These are phyloP conservation scores for Stigmatopora nigra DNA, from an alignment of 2,113 vertebrate genomes.

Conservation along the genomic window DNA sequence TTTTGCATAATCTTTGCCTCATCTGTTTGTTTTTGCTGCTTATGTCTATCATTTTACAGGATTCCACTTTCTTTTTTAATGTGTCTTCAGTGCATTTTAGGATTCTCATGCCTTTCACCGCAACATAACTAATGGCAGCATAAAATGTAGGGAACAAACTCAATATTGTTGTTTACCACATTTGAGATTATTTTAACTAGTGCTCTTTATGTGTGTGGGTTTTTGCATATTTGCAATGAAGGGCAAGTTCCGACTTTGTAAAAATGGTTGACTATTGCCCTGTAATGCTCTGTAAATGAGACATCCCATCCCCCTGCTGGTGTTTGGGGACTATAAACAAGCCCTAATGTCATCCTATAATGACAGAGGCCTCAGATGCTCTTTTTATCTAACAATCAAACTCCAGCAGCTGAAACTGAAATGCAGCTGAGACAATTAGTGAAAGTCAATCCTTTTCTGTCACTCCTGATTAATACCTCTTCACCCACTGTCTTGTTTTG, in stretches of 20 bases:
- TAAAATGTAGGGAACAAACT: not conserved
- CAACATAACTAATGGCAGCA: constrained; percentile 6
- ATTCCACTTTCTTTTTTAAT: constrained; percentile 14
- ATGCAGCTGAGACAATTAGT: constrained; percentile 5
- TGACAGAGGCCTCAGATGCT: constrained; percentile 21
- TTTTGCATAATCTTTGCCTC: constrained; percentile 28
- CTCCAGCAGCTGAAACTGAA: constrained; percentile 8
- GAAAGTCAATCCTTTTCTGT: constrained; percentile 1
- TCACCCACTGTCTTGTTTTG: not conserved
- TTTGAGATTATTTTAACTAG: not conserved
- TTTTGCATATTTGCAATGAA: not conserved
- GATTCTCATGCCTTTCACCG: not conserved
- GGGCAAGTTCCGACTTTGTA: constrained; percentile 9
- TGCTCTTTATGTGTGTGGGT: not conserved
- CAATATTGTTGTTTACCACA: not conserved
- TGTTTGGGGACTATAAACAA: constrained; percentile 22
- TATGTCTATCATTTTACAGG: not conserved
- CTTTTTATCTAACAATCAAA: constrained; percentile 1
- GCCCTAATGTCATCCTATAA: constrained; percentile 18
- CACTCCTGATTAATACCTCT: not conserved
- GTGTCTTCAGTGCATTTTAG: constrained; percentile 5
- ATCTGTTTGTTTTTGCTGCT: constrained; percentile 15
- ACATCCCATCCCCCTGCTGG: constrained; percentile 25
- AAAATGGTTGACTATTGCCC: constrained; percentile 14
- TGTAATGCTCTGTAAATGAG: constrained; percentile 21